Base-by-base conservation (phyloP, 2,113 vertebrate genomes). In the Caranx ignobilis region DNA sequence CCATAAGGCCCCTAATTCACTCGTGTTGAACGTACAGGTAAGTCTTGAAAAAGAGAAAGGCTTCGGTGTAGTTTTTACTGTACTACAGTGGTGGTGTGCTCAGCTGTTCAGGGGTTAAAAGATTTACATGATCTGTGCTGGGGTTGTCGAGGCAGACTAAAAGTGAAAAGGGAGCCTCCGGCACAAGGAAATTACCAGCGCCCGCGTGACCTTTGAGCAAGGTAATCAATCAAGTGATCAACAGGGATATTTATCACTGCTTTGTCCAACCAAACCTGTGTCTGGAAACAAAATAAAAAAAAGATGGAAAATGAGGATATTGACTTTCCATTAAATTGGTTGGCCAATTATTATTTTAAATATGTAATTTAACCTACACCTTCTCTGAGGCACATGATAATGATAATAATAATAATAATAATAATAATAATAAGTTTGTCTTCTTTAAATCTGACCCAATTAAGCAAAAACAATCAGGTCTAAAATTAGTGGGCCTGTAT, bases 191-290 rank as follows among this genome's bases (percentile, higher is more conserved):
- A 99, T 99, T 97, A 99, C 97, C 95, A 94, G 95, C 95, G 96
- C 96, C 97, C 94, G 96, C 94, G 92, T 98, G 97, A 98, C 97
- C 97, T 98, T 96, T 97, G 96, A 94, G 96, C 96, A 96, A 97
- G 96, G 96, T 98, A 98, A 99, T 99, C 98, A 98, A 99, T 99
- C 98, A 99, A 98, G 95, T 97, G 97, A 98, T 99, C 97, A 99
- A 96, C 96, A 95, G 96, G 96, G 96, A 98, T 97, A 99, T 99
- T 97, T 97, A 98, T 99, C 97, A 98, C 95, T 93, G 96, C 96
- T 96, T 86, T 95, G 96, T 96, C 95, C 95, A 91, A 95, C 93
- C 95, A 92, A 86, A 95, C 91, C 93, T 94, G 92, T 89, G 92
- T 92, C 50, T 75, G 9, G 16, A 56, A 85, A 64, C 54, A 32